phyloP scores from a whole-genome alignment of 2,888 invertebrate species.

The Merodon equestris region DNA sequence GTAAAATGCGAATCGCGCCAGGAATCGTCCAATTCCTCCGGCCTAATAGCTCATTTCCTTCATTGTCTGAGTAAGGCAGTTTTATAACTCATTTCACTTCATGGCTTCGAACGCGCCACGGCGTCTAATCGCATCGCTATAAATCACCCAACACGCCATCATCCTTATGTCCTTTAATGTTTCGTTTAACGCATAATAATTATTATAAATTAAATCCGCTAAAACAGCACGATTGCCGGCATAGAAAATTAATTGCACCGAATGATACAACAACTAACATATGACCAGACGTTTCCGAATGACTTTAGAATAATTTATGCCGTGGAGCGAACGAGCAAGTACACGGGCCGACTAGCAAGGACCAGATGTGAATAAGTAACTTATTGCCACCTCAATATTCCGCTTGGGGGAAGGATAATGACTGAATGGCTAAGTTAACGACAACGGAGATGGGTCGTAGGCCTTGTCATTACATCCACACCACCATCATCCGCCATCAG shows the following conservation, averaged over 20 bases:
- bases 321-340: not conserved
- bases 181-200: conserved; percentile 31
- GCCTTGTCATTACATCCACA: too few species aligned
- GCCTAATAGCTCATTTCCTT: too few species aligned
- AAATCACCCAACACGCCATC: conserved; percentile 23
- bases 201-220: conserved; percentile 50
- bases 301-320: conserved; percentile 27
- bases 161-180: not conserved
- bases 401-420: conserved; percentile 29
- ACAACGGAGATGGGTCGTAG: conserved; percentile 8
- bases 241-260: conserved; percentile 47
- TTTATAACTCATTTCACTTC: conserved; percentile 10
- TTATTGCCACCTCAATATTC: not conserved
- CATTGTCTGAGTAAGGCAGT: too few species aligned
- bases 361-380: too few species aligned
- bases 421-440: conserved; percentile 32
- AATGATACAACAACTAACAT: not conserved
- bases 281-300: conserved; percentile 25
- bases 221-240: conserved; percentile 48
- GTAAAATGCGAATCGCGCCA: too few species aligned
- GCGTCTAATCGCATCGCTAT: conserved; percentile 14
- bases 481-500: too few species aligned
- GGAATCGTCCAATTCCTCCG: too few species aligned
- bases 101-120: conserved; percentile 5
- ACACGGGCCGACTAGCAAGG: too few species aligned